Evolutionary conservation across 2,113 vertebrate genomes (phyloP).

Genomic region (Cephalopholis sonnerati): DNA sequence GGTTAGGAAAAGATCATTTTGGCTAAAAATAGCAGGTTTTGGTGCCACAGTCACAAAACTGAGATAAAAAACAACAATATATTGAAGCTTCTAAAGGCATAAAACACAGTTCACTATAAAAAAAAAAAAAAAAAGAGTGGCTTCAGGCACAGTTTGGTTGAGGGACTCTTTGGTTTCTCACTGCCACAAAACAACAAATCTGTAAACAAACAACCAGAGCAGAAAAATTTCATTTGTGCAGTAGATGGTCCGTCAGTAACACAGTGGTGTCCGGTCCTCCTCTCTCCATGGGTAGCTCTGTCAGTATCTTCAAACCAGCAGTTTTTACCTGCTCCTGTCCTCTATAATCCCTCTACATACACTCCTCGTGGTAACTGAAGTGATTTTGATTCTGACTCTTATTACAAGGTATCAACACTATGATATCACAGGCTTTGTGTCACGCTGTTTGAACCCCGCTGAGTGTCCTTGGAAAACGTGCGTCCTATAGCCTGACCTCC

Average conservation of each 20-base stretch:
- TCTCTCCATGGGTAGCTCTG: neutral
- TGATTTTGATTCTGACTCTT: conserved; percentile 13
- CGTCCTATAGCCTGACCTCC: conserved; percentile 31
- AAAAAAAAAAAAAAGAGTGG: neutral
- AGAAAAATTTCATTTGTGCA: neutral
- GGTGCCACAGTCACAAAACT: too few species aligned
- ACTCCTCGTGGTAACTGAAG: conserved; percentile 1
- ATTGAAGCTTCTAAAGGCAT: neutral
- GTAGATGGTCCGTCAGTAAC: neutral
- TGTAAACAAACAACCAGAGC: neutral
- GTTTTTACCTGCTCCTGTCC: conserved; percentile 2
- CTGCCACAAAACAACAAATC: neutral
- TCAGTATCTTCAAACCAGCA: conserved; percentile 4
- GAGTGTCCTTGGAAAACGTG: neutral
- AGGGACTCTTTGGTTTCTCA: neutral
- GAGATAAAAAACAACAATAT: neutral
- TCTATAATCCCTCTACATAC: neutral
- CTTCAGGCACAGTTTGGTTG: neutral
- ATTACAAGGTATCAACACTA: conserved; percentile 18
- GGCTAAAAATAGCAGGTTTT: too few species aligned
- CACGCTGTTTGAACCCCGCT: conserved; percentile 7
- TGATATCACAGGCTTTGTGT: conserved; percentile 1
- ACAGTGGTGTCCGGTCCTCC: neutral
- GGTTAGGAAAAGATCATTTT: too few species aligned
- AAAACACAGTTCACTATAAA: neutral